phyloP scores from a whole-genome alignment of 2,113 vertebrate species.

The Montifringilla adamsi region DNA sequence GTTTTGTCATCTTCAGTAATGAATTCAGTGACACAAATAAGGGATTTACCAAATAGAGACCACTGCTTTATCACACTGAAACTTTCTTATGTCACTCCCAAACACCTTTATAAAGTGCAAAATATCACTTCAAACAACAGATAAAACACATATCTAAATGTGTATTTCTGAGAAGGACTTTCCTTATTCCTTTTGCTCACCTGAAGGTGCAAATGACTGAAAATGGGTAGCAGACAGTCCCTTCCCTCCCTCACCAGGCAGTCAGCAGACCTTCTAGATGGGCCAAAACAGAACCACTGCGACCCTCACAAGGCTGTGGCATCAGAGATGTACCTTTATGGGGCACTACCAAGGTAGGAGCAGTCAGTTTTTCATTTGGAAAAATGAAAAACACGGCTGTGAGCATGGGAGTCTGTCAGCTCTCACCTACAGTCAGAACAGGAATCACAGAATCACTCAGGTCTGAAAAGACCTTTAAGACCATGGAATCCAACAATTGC shows the following conservation, averaged over 20 bases:
- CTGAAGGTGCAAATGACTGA: not conserved
- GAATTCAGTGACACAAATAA: not conserved
- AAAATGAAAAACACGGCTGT: not conserved
- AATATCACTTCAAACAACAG: not conserved
- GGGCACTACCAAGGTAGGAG: not conserved
- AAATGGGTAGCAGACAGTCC: not conserved
- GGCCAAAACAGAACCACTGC: not conserved
- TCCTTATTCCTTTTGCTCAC: not conserved
- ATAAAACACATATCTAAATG: not conserved
- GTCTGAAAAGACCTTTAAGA: not conserved
- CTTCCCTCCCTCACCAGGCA: not conserved
- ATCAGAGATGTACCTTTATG: not conserved
- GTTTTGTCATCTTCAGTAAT: not conserved
- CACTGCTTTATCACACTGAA: not conserved
- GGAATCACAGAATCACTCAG: not conserved
- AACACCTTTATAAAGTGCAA: not conserved
- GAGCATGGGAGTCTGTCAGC: not conserved
- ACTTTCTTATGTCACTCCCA: not conserved
- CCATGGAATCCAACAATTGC: fast-evolving
- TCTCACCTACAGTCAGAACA: not conserved
- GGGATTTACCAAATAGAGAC: not conserved
- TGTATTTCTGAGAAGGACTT: not conserved
- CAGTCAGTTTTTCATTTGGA: not conserved
- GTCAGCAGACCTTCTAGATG: not conserved
- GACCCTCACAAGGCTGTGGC: not conserved